These are phyloP conservation scores for Urophycis tenuis DNA, from an alignment of 2,797 vertebrate genomes.

Conservation along the genomic window DNA sequence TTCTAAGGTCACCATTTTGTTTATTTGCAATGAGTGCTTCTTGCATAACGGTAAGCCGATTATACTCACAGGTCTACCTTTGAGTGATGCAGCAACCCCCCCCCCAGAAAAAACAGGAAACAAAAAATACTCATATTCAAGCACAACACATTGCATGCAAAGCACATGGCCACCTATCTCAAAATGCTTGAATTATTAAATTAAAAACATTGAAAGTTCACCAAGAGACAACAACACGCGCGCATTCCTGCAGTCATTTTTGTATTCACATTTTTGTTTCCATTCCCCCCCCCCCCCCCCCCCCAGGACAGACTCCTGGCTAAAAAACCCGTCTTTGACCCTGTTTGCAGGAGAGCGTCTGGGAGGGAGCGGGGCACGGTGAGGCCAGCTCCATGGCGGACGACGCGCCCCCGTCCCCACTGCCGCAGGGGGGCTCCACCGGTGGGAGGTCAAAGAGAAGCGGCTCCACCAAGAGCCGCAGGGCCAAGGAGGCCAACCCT, in stretches of 20 bases:
- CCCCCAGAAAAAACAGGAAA: not conserved
- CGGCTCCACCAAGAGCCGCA: constrained; percentile 21
- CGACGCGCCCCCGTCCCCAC: not conserved
- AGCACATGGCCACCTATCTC: not conserved
- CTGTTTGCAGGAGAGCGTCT: not conserved
- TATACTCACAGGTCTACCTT: not conserved
- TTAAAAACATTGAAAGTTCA: not conserved
- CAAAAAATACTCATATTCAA: not conserved
- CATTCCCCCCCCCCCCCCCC: too few relatives aligned
- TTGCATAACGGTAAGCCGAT: not conserved
- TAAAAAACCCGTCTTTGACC: not conserved
- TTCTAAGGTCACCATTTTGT: not conserved
- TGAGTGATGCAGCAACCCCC: not conserved
- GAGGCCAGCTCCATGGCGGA: not conserved
- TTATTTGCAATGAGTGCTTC: not conserved
- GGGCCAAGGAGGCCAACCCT: constrained; percentile 15
- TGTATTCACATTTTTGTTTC: not conserved
- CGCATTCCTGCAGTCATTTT: not conserved
- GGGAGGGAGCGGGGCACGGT: not conserved
- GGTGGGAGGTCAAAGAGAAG: constrained; percentile 37
- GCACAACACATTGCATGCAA: not conserved
- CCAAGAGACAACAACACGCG: not conserved
- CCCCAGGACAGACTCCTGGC: not conserved
- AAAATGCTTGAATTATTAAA: not conserved
- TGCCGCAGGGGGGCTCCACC: not conserved